phyloP scores from a whole-genome alignment of 2,797 vertebrate genomes.

The Poecilia gillii region DNA sequence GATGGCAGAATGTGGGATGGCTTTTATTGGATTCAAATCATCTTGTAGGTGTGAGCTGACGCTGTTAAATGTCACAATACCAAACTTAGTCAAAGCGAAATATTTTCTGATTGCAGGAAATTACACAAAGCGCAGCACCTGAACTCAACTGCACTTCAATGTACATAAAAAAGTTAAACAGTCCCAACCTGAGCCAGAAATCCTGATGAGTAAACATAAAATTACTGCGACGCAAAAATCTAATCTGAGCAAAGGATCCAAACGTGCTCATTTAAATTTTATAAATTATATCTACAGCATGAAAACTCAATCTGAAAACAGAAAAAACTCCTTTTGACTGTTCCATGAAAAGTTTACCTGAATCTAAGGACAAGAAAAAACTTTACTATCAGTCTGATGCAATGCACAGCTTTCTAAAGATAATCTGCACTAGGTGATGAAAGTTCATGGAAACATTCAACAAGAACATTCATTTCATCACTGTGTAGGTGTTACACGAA shows the following conservation, averaged over 20 bases:
- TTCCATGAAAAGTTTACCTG: background rate
- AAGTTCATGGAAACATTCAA: background rate
- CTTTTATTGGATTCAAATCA: background rate
- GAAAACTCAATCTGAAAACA: no score
- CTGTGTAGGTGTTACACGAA: background rate
- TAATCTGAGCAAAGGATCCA: background rate
- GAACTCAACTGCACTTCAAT: background rate
- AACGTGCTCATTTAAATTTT: background rate
- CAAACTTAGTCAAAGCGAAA: constrained; percentile 42
- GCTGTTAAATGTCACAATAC: background rate
- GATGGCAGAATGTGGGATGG: background rate
- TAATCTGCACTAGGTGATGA: background rate
- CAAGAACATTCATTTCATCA: background rate
- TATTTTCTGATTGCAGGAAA: background rate
- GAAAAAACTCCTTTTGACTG: background rate
- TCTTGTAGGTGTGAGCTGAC: background rate
- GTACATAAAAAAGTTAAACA: background rate
- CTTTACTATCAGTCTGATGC: background rate
- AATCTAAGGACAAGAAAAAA: background rate
- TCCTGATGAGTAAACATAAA: background rate
- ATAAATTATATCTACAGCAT: no score
- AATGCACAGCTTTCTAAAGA: background rate
- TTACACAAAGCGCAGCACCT: background rate
- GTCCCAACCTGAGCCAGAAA: background rate
- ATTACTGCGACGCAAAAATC: background rate